Evolutionary conservation across 2,113 vertebrate species (phyloP).

Genomic region (Ariopsis seemanni): DNA sequence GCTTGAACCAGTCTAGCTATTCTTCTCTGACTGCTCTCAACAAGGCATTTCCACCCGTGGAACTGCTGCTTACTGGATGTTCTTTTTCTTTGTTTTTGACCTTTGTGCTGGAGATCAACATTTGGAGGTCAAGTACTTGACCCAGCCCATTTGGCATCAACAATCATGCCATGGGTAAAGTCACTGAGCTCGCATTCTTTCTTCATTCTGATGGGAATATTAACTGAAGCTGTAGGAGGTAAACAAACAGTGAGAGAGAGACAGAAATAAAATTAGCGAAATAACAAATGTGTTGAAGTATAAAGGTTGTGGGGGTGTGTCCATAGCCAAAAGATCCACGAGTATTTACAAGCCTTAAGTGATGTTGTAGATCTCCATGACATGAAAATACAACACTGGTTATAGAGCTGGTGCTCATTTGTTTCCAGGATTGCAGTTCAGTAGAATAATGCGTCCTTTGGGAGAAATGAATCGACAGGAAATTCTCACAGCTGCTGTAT

Average conservation of each 20-base stretch:
- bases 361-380: neutral
- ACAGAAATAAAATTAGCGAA: neutral
- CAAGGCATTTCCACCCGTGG: neutral
- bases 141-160: neutral
- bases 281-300: neutral
- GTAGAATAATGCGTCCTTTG: neutral
- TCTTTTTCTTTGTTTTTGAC: neutral
- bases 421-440: neutral
- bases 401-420: neutral
- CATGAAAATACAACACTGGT: neutral
- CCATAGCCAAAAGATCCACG: neutral
- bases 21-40: neutral
- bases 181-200: neutral
- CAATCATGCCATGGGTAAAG: neutral
- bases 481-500: slow-evolving; percentile 39
- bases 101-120: neutral
- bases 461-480: slow-evolving; percentile 19
- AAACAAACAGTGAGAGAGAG: neutral
- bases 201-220: neutral
- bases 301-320: neutral
- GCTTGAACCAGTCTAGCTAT: neutral
- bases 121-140: neutral
- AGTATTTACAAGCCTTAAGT: neutral
- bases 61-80: neutral
- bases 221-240: neutral